Evolutionary conservation across 1,140 invertebrate species (phyloP).

Genomic region (Leucophenga varia): DNA sequence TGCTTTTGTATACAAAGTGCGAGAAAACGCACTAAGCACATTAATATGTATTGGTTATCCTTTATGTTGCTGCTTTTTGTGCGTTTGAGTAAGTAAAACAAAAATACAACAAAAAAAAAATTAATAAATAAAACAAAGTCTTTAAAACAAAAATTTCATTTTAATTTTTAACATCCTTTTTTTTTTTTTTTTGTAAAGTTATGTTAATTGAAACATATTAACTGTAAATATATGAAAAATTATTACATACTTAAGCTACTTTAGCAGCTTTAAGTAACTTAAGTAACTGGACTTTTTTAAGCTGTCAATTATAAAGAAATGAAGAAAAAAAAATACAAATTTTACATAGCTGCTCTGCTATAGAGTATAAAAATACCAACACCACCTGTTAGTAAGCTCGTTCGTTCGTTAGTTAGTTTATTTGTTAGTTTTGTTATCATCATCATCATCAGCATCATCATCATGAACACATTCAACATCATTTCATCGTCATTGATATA

Average conservation of each 20-base stretch:
- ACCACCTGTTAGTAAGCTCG: conserved; percentile 12
- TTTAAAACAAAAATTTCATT: too few species aligned
- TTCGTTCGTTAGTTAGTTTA: not conserved
- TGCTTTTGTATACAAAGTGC: not conserved
- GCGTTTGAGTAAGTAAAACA: conserved; percentile 19
- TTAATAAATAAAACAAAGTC: too few species aligned
- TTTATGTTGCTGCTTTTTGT: conserved; percentile 15
- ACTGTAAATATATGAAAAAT: not conserved
- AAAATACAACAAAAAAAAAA: too few species aligned
- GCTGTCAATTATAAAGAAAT: not conserved
- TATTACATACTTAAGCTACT: not conserved
- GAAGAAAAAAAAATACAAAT: not conserved
- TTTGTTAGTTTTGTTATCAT: not conserved
- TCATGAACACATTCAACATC: too few species aligned
- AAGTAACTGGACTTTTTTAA: too few species aligned
- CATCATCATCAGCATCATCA: too few species aligned
- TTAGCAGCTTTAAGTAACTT: not conserved
- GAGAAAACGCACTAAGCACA: too few species aligned
- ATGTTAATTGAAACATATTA: not conserved
- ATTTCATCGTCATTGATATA: too few species aligned
- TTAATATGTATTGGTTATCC: not conserved
- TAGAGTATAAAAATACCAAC: not conserved
- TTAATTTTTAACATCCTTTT: too few species aligned
- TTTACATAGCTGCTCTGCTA: too few species aligned
- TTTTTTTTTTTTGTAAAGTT: not conserved